Evolutionary conservation across 2,113 vertebrate genomes (phyloP).

Genomic region (Lepus europaeus): DNA sequence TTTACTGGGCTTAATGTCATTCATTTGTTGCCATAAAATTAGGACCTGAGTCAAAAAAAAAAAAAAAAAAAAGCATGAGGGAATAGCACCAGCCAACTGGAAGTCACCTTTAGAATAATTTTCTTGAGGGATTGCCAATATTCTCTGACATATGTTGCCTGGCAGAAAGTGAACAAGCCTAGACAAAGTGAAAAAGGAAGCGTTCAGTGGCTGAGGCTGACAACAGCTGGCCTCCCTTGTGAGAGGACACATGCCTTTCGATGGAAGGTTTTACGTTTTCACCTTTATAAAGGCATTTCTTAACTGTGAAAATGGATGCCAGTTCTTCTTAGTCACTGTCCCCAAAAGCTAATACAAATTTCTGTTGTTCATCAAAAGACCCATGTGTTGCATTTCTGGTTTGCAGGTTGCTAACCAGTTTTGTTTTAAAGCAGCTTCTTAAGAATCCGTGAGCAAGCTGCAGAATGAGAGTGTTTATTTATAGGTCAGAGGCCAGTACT

Average conservation of each 20-base stretch:
- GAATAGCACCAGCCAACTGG: conserved; percentile 6
- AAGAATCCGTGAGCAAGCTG: conserved; percentile 58
- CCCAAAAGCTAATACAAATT: conserved; percentile 8
- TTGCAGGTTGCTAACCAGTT: conserved; percentile 43
- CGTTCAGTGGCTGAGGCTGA: not conserved
- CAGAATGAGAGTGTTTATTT: conserved; percentile 69
- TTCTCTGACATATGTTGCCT: not conserved
- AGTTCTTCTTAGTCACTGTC: conserved; percentile 1
- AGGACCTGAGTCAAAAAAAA: not conserved
- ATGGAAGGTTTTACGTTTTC: not conserved
- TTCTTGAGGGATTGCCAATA: conserved; percentile 54
- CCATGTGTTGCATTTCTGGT: conserved; percentile 28
- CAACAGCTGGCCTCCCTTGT: not conserved
- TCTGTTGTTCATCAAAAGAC: not conserved
- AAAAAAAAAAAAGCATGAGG: conserved; percentile 1
- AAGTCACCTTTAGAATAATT: conserved; percentile 49
- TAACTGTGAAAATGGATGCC: conserved; percentile 40
- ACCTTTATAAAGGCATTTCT: not conserved
- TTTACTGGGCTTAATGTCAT: conserved; percentile 41
- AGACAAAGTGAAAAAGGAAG: not conserved
- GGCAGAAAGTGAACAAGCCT: not conserved
- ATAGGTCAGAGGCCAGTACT: conserved; percentile 58
- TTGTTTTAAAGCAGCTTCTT: conserved; percentile 31
- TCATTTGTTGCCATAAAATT: conserved; percentile 66
- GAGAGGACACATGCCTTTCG: not conserved